These are phyloP conservation scores for Amblyjoppa fuscipennis DNA, from an alignment of 2,888 invertebrate genomes.

Conservation along the genomic window DNA sequence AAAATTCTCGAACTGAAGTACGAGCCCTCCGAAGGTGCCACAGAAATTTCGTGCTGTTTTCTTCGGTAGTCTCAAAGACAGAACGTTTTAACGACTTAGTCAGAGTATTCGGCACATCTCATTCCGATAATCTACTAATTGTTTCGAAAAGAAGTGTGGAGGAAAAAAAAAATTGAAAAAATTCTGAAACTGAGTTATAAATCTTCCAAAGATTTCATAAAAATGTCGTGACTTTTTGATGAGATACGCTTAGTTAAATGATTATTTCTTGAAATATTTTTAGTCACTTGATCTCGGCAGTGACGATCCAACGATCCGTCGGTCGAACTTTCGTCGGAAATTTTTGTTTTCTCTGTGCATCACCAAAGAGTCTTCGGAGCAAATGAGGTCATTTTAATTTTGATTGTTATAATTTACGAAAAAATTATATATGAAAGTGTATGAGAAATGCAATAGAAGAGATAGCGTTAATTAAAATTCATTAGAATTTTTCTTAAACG, in stretches of 20 bases:
- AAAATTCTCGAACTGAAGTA: neutral
- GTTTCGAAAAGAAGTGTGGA: too few species aligned
- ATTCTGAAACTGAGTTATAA: neutral
- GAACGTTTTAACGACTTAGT: too few species aligned
- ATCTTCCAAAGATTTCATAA: neutral
- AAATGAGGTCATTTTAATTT: too few species aligned
- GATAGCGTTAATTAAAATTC: too few species aligned
- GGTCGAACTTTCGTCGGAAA: neutral
- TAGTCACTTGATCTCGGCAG: conserved; percentile 42
- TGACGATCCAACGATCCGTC: conserved; percentile 42
- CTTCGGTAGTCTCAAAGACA: neutral
- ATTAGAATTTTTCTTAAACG: too few species aligned
- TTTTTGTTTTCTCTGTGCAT: neutral
- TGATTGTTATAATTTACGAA: too few species aligned
- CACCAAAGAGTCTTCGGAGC: neutral
- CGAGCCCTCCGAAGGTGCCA: neutral
- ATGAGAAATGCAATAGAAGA: too few species aligned
- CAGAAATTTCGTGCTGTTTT: neutral
- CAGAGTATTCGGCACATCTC: too few species aligned
- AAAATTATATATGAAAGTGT: too few species aligned
- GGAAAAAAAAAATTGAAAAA: neutral
- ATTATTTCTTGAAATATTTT: neutral
- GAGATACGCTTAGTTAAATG: too few species aligned
- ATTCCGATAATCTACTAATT: too few species aligned
- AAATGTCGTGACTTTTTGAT: neutral